These are phyloP conservation scores for Ictalurus punctatus DNA, from an alignment of 2,113 vertebrate genomes.

Conservation along the genomic window DNA sequence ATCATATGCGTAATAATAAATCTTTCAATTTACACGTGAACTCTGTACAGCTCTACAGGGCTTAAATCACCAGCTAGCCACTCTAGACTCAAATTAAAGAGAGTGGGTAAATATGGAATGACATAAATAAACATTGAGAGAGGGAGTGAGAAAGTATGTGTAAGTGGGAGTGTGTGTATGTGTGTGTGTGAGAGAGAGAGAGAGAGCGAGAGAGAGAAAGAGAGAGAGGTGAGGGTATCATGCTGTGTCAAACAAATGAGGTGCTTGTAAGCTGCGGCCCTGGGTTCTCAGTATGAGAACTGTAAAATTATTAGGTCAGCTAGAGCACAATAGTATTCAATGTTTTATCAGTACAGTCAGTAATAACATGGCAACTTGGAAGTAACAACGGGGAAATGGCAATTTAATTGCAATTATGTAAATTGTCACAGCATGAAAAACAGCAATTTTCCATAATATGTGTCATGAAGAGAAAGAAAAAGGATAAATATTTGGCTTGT, in stretches of 20 bases:
- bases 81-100: constrained; percentile 24
- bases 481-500: background rate
- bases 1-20: constrained; percentile 37
- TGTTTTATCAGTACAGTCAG: background rate
- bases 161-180: no score
- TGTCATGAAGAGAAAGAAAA: background rate
- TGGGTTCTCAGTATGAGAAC: background rate
- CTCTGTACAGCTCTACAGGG: constrained; percentile 27
- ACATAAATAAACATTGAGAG: background rate
- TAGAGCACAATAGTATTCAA: background rate
- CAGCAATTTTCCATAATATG: background rate
- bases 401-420: constrained; percentile 33
- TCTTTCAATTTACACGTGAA: constrained; percentile 16
- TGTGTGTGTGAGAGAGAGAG: background rate
- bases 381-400: background rate
- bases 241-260: constrained; percentile 37
- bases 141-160: constrained; percentile 10
- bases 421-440: constrained; percentile 26
- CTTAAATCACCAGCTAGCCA: constrained; percentile 38
- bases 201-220: background rate
- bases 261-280: background rate
- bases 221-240: background rate
- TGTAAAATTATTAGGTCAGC: constrained; percentile 15
- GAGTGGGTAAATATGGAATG: constrained; percentile 34
- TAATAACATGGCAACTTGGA: background rate